A percentile compares a stretch with the other conserved stretches of the same genome.
Evolutionary conservation across 2,797 vertebrate genomes (phyloP).

Genomic region (Kryptopterus vitreolus): DNA sequence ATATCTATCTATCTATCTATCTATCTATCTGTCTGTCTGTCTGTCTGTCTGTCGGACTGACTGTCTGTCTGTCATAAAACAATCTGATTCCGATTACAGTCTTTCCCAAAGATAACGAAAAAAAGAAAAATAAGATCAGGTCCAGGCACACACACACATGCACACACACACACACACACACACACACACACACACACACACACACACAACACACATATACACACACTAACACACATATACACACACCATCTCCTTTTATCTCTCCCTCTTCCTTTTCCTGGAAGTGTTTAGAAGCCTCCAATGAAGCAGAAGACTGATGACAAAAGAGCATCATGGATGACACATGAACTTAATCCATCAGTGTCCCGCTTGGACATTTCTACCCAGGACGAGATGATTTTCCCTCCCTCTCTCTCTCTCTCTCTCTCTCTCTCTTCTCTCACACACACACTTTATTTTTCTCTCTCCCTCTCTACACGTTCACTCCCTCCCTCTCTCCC

Average conservation of each 20-base stretch:
- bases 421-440: conserved; percentile 18
- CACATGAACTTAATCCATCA: conserved; percentile 65
- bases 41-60: too few species aligned
- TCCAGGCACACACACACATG: not conserved
- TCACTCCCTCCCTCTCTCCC: conserved; percentile 14
- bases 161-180: conserved; percentile 13
- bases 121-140: conserved; percentile 1
- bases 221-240: conserved; percentile 1
- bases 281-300: conserved; percentile 57
- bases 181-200: conserved; percentile 5
- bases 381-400: conserved; percentile 55
- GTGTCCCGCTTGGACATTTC: conserved; percentile 59
- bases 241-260: conserved; percentile 10
- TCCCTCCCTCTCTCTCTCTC: conserved; percentile 26
- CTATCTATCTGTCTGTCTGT: too few species aligned
- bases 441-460: conserved; percentile 14
- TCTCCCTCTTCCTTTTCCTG: conserved; percentile 40
- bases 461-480: not conserved
- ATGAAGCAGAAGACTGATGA: conserved; percentile 60
- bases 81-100: not conserved
- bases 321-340: conserved; percentile 61
- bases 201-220: not conserved
- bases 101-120: not conserved
- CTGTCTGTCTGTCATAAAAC: too few species aligned
- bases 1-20: too few species aligned